These are phyloP conservation scores for Nematopogon swammerdamellus DNA, from an alignment of 2,888 invertebrate genomes.

Conservation along the genomic window DNA sequence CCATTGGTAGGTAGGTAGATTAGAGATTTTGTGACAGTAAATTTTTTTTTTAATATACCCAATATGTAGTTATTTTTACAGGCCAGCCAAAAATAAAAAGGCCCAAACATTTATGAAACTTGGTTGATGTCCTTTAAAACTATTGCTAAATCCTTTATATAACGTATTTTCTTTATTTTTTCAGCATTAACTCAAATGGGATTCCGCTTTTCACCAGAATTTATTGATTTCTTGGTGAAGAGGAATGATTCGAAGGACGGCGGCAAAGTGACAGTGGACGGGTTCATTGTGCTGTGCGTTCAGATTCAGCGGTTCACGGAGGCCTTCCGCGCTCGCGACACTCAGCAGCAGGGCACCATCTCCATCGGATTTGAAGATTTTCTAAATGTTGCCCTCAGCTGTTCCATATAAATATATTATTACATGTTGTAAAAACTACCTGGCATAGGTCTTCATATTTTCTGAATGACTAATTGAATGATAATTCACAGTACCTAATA, in stretches of 20 bases:
- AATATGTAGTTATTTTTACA: too few relatives aligned
- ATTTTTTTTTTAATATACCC: too few relatives aligned
- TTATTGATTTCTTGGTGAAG: slow-evolving; percentile 67
- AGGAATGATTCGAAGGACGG: slow-evolving; percentile 64
- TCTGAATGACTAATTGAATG: not conserved
- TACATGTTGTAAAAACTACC: slow-evolving; percentile 8
- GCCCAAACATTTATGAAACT: too few relatives aligned
- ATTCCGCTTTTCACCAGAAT: slow-evolving; percentile 76
- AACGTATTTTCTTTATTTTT: too few relatives aligned
- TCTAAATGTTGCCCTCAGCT: slow-evolving; percentile 75
- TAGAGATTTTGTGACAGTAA: too few relatives aligned
- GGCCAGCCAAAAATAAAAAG: too few relatives aligned
- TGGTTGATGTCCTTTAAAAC: too few relatives aligned
- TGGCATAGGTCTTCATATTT: too few relatives aligned
- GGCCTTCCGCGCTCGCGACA: slow-evolving; percentile 78
- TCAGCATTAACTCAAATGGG: slow-evolving; percentile 86
- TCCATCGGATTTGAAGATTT: slow-evolving; percentile 91
- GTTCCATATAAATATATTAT: slow-evolving; percentile 45
- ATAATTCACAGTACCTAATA: not conserved
- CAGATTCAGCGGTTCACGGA: slow-evolving; percentile 88
- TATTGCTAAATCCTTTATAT: too few relatives aligned
- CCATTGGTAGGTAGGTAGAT: too few relatives aligned
- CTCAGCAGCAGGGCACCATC: slow-evolving; percentile 76
- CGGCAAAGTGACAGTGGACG: slow-evolving; percentile 73
- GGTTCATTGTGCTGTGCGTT: slow-evolving; percentile 85